Conservation (phyloP, 1,140 invertebrate genomes). For the Sycophila sp. region DNA sequence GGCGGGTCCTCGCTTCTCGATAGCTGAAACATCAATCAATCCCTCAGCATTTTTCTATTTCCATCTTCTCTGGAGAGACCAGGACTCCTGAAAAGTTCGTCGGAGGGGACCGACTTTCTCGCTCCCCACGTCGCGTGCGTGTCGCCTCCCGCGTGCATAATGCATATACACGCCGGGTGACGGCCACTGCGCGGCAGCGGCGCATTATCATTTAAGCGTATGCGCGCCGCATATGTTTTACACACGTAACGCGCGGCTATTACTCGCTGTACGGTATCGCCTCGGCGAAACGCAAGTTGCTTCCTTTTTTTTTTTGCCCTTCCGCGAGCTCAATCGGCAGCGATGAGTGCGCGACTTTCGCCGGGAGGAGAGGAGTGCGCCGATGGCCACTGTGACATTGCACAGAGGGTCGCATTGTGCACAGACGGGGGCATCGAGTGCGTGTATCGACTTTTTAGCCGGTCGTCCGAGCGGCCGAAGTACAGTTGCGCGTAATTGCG, state of each 20-base stretch:
- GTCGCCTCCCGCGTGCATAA: slow-evolving; percentile 7
- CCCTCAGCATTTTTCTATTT: not conserved
- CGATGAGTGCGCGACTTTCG: slow-evolving; percentile 25
- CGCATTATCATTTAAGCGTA: slow-evolving; percentile 23
- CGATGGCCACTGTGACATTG: no score
- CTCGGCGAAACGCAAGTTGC: not conserved
- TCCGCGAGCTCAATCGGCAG: not conserved
- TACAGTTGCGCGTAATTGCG: not conserved
- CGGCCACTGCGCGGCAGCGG: not conserved
- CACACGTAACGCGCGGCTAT: slow-evolving; percentile 31
- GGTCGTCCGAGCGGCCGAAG: not conserved
- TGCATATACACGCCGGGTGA: not conserved
- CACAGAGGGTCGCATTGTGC: no score
- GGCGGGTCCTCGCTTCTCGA: no score
- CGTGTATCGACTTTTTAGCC: slow-evolving; percentile 2
- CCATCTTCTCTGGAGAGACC: no score
- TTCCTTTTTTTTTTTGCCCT: not conserved
- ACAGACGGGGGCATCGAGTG: not conserved
- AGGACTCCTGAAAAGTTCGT: no score
- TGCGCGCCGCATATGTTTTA: slow-evolving; percentile 17
- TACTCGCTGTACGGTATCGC: slow-evolving; percentile 15
- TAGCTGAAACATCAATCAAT: not conserved
- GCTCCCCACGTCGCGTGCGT: slow-evolving; percentile 12
- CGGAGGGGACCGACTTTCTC: no score
- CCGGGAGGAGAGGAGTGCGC: not conserved